A percentile compares a stretch with the other conserved stretches of the same genome.
These are phyloP conservation scores for Carassius carassius DNA, from an alignment of 2,113 vertebrate species.

Conservation along the genomic window DNA sequence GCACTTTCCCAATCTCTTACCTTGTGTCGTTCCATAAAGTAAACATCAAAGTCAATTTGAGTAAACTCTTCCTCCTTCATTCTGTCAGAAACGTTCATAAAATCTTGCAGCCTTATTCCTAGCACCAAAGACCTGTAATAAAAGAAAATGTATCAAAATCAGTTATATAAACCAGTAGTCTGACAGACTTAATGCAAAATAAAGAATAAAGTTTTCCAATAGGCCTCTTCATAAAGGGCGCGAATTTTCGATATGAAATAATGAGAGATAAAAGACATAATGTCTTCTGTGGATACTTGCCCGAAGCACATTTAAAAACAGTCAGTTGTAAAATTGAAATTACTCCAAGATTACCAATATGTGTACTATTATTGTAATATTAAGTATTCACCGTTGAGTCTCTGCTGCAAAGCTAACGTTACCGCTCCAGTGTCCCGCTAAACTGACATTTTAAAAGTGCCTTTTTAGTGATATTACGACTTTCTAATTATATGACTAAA, in stretches of 20 bases:
- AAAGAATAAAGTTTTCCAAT: not conserved
- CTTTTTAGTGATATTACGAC: too few species aligned
- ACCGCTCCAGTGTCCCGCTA: not conserved
- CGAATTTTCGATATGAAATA: too few species aligned
- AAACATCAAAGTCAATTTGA: not conserved
- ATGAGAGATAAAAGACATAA: not conserved
- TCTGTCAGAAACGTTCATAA: not conserved
- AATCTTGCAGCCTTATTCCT: not conserved
- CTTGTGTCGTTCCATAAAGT: too few species aligned
- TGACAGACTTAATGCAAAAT: not conserved
- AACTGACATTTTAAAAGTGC: not conserved
- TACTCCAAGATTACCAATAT: not conserved
- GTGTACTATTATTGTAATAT: not conserved
- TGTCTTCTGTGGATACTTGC: not conserved
- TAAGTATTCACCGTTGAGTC: not conserved
- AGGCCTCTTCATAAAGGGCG: not conserved
- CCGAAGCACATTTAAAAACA: not conserved
- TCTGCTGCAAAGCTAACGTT: not conserved
- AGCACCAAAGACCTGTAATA: not conserved
- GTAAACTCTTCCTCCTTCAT: not conserved
- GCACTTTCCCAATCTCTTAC: not conserved
- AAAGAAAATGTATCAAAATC: not conserved
- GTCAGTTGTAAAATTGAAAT: not conserved
- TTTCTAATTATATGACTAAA: too few species aligned
- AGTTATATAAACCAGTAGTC: not conserved